phyloP scores from a whole-genome alignment of 1,140 invertebrate genomes.

The Pteromalus puparum region DNA sequence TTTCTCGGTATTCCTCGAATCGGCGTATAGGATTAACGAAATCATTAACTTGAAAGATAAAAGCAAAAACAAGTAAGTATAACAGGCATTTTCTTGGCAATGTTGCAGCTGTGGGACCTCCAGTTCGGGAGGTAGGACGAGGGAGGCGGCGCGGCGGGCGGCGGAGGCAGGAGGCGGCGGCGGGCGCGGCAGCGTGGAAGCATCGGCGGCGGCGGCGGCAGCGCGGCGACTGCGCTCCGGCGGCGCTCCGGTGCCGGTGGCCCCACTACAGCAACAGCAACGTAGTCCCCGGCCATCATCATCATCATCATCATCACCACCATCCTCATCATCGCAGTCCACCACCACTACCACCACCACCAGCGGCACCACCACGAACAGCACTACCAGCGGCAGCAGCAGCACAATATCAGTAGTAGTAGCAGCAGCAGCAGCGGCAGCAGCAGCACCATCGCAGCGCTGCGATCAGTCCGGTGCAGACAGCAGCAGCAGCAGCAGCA shows the following conservation, averaged over 20 bases:
- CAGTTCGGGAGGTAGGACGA: constrained; percentile 45
- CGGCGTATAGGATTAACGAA: too few relatives aligned
- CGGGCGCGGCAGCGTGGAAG: constrained; percentile 13
- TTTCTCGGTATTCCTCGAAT: too few relatives aligned
- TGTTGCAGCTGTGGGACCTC: constrained; percentile 47
- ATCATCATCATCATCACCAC: neutral
- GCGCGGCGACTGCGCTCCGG: constrained; percentile 4
- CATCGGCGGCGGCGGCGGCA: constrained; percentile 4
- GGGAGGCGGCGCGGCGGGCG: constrained; percentile 17
- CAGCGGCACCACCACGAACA: neutral
- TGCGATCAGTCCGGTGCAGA: neutral
- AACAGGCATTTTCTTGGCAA: too few relatives aligned
- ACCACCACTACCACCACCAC: neutral
- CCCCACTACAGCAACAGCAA: constrained; percentile 34
- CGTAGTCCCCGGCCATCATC: neutral
- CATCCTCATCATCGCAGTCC: neutral
- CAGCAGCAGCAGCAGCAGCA: constrained; percentile 14
- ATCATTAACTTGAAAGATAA: too few relatives aligned
- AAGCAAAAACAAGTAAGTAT: too few relatives aligned
- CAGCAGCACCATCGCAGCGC: neutral
- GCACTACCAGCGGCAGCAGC: too few relatives aligned
- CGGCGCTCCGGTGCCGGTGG: constrained; percentile 19
- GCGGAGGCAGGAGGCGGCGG: constrained; percentile 24
- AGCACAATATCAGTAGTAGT: too few relatives aligned
- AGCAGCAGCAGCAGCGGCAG: neutral